Conservation (phyloP, 2,888 invertebrate species). For the Tiliacea citrago region DNA sequence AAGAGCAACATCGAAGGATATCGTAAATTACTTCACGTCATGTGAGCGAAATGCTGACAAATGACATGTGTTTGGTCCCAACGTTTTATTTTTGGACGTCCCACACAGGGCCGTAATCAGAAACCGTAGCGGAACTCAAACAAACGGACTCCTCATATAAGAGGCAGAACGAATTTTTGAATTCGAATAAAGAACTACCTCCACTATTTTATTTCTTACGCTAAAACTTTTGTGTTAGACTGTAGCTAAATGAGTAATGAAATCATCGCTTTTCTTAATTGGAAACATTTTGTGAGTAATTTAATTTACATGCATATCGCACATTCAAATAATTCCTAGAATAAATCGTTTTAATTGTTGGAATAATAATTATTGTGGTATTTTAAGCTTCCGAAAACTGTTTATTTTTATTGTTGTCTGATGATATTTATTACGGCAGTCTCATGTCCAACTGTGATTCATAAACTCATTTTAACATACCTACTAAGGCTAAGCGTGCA, state of each 20-base stretch:
- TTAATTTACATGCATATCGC: neutral
- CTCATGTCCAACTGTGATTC: neutral
- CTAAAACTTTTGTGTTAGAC: constrained; percentile 4
- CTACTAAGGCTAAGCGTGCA: too few species aligned
- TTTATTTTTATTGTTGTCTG: neutral
- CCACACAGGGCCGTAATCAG: constrained; percentile 77
- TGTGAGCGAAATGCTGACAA: constrained; percentile 85
- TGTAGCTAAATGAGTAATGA: constrained; percentile 17
- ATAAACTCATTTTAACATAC: too few species aligned
- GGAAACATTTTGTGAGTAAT: neutral
- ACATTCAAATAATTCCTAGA: neutral
- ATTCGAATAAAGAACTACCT: constrained; percentile 32
- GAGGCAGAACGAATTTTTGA: constrained; percentile 43
- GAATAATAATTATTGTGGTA: too few species aligned
- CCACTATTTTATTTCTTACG: neutral
- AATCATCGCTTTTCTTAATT: neutral
- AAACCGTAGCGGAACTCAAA: constrained; percentile 67
- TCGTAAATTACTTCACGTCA: constrained; percentile 83
- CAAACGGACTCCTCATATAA: constrained; percentile 37
- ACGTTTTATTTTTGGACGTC: constrained; percentile 81
- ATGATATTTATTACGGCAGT: neutral
- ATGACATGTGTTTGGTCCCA: constrained; percentile 83
- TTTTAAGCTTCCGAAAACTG: neutral
- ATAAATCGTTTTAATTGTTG: neutral
- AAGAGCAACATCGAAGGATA: constrained; percentile 75